phyloP scores from a whole-genome alignment of 2,888 invertebrate genomes.

The Patella ulyssiponensis region DNA sequence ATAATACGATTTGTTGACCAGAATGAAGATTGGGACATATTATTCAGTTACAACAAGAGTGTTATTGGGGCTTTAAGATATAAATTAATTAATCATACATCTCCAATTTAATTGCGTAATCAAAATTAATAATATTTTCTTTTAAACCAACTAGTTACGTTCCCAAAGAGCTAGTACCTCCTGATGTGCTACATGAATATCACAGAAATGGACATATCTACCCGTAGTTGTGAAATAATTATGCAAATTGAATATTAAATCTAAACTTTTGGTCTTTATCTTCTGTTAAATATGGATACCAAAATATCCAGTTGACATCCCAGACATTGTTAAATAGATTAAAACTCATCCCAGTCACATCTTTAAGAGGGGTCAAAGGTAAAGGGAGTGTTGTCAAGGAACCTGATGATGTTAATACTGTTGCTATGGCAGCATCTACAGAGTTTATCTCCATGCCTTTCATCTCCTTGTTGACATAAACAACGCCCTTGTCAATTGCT shows the following conservation, averaged over 20 bases:
- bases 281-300: constrained; percentile 61
- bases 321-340: constrained; percentile 66
- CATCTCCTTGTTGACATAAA: constrained; percentile 44
- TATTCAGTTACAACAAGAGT: too few relatives aligned
- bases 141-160: too few relatives aligned
- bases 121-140: too few relatives aligned
- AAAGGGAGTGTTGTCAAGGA: constrained; percentile 50
- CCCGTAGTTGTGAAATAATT: too few relatives aligned
- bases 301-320: constrained; percentile 67
- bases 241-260: constrained; percentile 43
- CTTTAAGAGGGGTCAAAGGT: constrained; percentile 48
- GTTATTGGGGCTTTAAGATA: too few relatives aligned
- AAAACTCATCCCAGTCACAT: constrained; percentile 59
- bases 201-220: too few relatives aligned
- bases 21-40: too few relatives aligned
- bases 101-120: too few relatives aligned
- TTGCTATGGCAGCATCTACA: constrained; percentile 55
- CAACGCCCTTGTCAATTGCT: constrained; percentile 55
- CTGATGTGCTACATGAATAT: too few relatives aligned
- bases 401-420: constrained; percentile 43
- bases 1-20: too few relatives aligned
- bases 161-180: too few relatives aligned
- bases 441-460: constrained; percentile 46
- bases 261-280: constrained; percentile 49
- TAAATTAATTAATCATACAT: too few relatives aligned